These are phyloP conservation scores for Dryobota labecula DNA, from an alignment of 2,888 invertebrate genomes.

Conservation along the genomic window DNA sequence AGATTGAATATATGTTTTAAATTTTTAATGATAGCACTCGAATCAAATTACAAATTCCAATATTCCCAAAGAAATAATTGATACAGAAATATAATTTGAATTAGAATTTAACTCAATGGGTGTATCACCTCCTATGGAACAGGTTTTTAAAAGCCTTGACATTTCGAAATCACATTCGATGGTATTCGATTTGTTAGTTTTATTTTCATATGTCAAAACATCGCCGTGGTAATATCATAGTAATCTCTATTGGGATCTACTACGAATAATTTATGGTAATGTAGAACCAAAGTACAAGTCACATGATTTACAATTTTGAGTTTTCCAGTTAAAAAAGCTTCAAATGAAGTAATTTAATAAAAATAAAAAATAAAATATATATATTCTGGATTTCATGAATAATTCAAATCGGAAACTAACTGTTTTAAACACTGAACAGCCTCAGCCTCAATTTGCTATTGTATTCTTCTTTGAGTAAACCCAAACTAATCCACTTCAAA, in stretches of 20 bases:
- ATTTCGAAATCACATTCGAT: constrained; percentile 70
- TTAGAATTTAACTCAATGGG: constrained; percentile 71
- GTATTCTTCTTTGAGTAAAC: constrained; percentile 19
- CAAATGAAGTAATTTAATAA: constrained; percentile 35
- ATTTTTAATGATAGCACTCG: no score
- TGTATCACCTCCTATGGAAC: constrained; percentile 65
- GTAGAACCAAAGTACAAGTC: background rate
- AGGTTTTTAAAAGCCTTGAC: constrained; percentile 75
- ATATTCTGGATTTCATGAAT: constrained; percentile 46
- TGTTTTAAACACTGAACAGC: constrained; percentile 24
- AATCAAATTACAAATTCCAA: constrained; percentile 52
- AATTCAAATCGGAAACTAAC: constrained; percentile 48
- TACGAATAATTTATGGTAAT: constrained; percentile 21
- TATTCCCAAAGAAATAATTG: constrained; percentile 54
- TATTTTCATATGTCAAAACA: constrained; percentile 47
- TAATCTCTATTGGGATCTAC: constrained; percentile 16
- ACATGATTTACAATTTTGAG: constrained; percentile 10
- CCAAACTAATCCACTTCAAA: constrained; percentile 11
- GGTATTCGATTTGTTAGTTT: constrained; percentile 54
- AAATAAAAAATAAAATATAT: no score
- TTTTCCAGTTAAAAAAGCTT: constrained; percentile 17
- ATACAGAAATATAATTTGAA: constrained; percentile 50
- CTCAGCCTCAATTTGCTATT: constrained; percentile 30
- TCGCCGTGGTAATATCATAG: background rate
- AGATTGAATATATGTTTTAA: no score